Evolutionary conservation across 1,140 invertebrate genomes (phyloP), one percentile per base, ranked within the genome.

Genomic region (Cherax destructor): DNA sequence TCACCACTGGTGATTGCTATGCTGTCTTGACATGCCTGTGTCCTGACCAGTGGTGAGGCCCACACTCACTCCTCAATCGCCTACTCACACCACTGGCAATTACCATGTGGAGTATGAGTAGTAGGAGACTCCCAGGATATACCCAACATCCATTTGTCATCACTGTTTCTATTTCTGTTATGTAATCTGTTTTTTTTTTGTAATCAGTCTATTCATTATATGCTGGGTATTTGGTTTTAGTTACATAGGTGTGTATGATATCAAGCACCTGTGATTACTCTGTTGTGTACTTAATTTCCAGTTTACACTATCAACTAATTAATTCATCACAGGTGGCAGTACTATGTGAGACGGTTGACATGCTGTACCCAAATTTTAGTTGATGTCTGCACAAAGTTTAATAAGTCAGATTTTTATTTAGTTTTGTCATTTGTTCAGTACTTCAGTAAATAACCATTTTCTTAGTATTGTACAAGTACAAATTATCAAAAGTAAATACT

Each of bases 151-250:
- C 81, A 83, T 80, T 88, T 88, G 79, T 83, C 80, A 52, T 80
- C 87, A 88, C 78, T 83, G 41, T 81, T 69, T 83, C 79, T 81
- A 52, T 88, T 88, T 88, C 78, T 83, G 78, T 88, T 88, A 52
- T 24, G 85, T 86, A 78, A 56, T 41, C 72, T 86, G 84, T 41
- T 88, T 80, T 56, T 56, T 88, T 88, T 80, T 65, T 79, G 79
- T 69, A 80, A 83, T 88, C 47, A 78, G 52, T 52, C 21, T 59
- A 52, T 88, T 81, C 47, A 52, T 56, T 88, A 72, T 86, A 56
- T 88, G 79, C 65, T 81, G 87, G 87, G 87, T 88, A 83, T 81
- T 88, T 88, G 87, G 87, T 88, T 88, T 74, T 69, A 56, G 61
- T 72, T 49, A 72, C 49, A 65, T 83, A 78, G 87, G 77, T 83